A percentile compares a stretch with the other conserved stretches of the same genome.
These are phyloP conservation scores for Silurus lanzhouensis DNA, from an alignment of 2,797 vertebrate genomes.

Conservation along the genomic window DNA sequence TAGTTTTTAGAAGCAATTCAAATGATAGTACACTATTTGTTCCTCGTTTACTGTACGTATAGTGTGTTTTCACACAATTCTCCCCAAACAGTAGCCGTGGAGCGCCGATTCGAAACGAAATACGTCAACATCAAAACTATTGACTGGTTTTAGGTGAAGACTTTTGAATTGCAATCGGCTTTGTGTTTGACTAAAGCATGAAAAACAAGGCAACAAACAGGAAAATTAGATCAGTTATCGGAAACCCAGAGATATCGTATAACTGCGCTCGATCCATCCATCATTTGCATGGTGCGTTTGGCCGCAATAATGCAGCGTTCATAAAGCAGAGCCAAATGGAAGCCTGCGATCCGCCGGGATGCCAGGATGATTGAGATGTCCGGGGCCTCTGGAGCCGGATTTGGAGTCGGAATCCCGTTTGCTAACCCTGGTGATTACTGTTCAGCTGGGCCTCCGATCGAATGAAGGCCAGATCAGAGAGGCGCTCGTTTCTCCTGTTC, in stretches of 20 bases:
- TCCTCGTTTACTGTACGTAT: too few species aligned
- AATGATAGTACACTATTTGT: too few species aligned
- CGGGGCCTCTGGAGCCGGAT: conserved; percentile 66
- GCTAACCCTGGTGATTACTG: conserved; percentile 77
- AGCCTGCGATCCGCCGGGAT: conserved; percentile 20
- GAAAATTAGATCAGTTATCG: conserved; percentile 6
- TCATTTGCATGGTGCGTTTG: conserved; percentile 25
- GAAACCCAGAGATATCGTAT: conserved; percentile 31
- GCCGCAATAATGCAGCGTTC: neutral
- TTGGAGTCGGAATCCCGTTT: conserved; percentile 72
- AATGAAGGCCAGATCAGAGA: conserved; percentile 65
- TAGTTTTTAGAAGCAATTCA: too few species aligned
- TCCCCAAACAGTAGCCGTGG: too few species aligned
- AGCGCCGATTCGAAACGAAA: too few species aligned
- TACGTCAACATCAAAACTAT: too few species aligned
- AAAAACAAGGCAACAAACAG: neutral
- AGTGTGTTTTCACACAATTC: too few species aligned
- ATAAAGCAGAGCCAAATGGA: conserved; percentile 34
- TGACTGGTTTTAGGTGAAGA: too few species aligned
- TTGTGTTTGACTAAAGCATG: neutral
- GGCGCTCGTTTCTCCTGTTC: conserved; percentile 33
- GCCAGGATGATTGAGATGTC: conserved; percentile 64
- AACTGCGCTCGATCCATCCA: conserved; percentile 22
- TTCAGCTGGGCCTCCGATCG: conserved; percentile 74
- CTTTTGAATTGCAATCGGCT: neutral